A percentile compares a stretch with the other conserved stretches of the same genome.
Conservation (phyloP, 2,797 vertebrate genomes). For the Orientallactaga sibirica region DNA sequence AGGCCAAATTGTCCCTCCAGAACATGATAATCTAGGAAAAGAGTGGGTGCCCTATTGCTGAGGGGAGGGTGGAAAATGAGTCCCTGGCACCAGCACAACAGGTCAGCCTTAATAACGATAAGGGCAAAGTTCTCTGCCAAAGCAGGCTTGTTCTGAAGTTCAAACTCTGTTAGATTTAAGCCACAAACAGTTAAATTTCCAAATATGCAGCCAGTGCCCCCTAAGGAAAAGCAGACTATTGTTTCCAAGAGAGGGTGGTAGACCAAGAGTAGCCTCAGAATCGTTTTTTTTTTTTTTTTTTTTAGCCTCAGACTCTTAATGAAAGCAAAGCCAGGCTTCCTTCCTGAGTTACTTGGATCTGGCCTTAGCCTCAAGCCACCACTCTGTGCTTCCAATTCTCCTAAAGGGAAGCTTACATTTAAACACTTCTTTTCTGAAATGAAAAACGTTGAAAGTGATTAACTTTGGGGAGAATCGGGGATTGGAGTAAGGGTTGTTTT, state of each 20-base stretch:
- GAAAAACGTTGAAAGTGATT: not conserved
- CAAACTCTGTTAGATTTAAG: conserved; percentile 64
- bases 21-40: not conserved
- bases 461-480: conserved; percentile 16
- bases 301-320: not conserved
- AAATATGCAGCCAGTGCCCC: conserved; percentile 48
- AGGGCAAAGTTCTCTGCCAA: conserved; percentile 60
- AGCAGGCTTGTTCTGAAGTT: conserved; percentile 38
- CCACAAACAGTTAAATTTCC: conserved; percentile 68
- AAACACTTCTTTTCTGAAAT: not conserved
- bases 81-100: conserved; percentile 66
- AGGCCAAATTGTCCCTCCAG: conserved; percentile 50
- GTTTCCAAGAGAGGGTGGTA: conserved; percentile 5
- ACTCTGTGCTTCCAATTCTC: not conserved
- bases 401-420: not conserved
- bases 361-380: not conserved
- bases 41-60: conserved; percentile 46
- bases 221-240: conserved; percentile 44
- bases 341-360: conserved; percentile 17
- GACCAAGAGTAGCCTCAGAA: not conserved
- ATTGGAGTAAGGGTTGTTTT: not conserved
- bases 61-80: conserved; percentile 61
- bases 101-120: conserved; percentile 69
- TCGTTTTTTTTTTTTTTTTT: too few species aligned
- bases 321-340: conserved; percentile 26